Evolutionary conservation across 92 coral and sea anemone species (phyloP).

Genomic region (Phenganax stokvisi): DNA sequence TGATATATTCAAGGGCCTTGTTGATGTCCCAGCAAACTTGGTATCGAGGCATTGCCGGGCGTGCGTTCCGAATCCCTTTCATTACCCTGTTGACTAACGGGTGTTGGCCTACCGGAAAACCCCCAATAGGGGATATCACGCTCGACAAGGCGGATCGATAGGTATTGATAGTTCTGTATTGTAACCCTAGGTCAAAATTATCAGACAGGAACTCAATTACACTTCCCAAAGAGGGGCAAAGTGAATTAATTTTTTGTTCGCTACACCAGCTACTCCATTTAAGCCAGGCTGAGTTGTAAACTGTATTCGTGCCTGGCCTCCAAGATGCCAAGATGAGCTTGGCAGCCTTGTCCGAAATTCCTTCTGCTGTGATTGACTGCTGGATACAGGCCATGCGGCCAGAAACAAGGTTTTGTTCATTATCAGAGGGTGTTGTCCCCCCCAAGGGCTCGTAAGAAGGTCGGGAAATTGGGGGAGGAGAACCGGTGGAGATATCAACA

Average conservation of each 20-base stretch:
- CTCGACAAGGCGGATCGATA: conserved; percentile 31
- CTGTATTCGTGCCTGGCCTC: conserved; percentile 31
- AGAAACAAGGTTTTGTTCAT: conserved; percentile 36
- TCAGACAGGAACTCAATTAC: background rate
- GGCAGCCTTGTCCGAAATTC: conserved; percentile 43
- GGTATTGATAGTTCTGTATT: conserved; percentile 11
- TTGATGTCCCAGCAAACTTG: no score
- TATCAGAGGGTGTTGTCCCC: conserved; percentile 38
- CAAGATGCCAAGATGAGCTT: conserved; percentile 43
- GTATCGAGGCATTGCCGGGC: background rate
- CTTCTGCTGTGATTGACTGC: conserved; percentile 36
- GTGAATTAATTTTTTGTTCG: conserved; percentile 16
- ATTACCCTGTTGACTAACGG: background rate
- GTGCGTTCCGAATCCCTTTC: background rate
- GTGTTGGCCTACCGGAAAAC: conserved; percentile 28
- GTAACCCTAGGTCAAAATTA: background rate
- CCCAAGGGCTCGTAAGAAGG: conserved; percentile 36
- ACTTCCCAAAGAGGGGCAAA: conserved; percentile 31
- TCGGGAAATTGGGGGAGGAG: conserved; percentile 20
- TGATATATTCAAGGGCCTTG: no score
- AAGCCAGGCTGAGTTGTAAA: conserved; percentile 37
- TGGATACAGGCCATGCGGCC: conserved; percentile 46
- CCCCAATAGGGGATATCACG: conserved; percentile 32
- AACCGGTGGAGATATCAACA: conserved; percentile 26
- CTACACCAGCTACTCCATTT: conserved; percentile 4